These are phyloP conservation scores for Tholera decimalis DNA, from an alignment of 2,888 invertebrate genomes.

Conservation along the genomic window DNA sequence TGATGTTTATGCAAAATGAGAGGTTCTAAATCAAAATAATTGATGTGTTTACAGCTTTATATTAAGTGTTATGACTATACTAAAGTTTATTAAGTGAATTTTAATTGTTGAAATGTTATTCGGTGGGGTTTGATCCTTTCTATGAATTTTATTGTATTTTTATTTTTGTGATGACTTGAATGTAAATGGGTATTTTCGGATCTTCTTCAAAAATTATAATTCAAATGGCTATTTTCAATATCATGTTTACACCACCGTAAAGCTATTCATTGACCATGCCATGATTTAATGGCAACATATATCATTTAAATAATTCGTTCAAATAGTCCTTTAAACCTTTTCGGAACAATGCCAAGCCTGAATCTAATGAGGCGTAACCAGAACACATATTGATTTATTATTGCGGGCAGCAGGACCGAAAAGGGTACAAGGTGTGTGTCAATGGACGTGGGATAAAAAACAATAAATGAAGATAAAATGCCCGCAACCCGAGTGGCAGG, in stretches of 20 bases:
- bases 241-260: constrained; percentile 34
- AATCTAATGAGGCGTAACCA: constrained; percentile 71
- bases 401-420: constrained; percentile 61
- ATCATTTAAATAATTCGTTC: constrained; percentile 32
- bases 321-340: constrained; percentile 21
- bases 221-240: neutral
- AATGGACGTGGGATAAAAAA: constrained; percentile 70
- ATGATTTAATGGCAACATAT: constrained; percentile 45
- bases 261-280: constrained; percentile 16
- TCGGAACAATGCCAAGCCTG: constrained; percentile 43
- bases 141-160: constrained; percentile 19
- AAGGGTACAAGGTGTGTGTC: constrained; percentile 78
- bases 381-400: constrained; percentile 71
- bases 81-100: constrained; percentile 58
- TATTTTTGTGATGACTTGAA: constrained; percentile 28
- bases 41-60: constrained; percentile 51
- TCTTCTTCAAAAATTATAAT: neutral
- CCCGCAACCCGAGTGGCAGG: constrained; percentile 77
- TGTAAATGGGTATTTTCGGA: constrained; percentile 16
- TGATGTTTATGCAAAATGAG: constrained; percentile 67
- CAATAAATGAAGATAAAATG: constrained; percentile 83
- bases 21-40: constrained; percentile 61
- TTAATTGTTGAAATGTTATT: constrained; percentile 32
- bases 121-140: constrained; percentile 51
- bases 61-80: constrained; percentile 43